Evolutionary conservation across 1,140 invertebrate genomes (phyloP), one percentile per base, ranked within the genome.

Genomic region (Meloidogyne hapla): DNA sequence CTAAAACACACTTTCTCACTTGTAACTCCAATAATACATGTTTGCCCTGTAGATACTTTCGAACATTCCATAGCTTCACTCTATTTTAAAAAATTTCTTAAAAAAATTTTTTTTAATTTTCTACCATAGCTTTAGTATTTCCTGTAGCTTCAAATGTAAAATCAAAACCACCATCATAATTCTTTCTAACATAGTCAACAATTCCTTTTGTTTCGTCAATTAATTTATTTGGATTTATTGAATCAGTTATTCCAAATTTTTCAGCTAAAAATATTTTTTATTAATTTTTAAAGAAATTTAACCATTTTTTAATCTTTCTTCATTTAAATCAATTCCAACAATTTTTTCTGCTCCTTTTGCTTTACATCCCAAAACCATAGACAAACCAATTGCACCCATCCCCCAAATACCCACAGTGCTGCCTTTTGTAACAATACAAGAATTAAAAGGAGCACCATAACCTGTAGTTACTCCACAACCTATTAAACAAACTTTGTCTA

Each of bases 101-200:
- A 95, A 99, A 99, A 5, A 95, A 98, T 85, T 93, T 99, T 88
- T 99, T 96, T 84, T 94, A 88, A 81, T 95, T 94, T 26, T 95
- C 89, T 5, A 99, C 88, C 89, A 99, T 99, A 5, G 93, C 94
- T 66, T 92, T 89, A 0, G 97, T 93, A 90, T 98, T 99, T 74
- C 96, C 96, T 87, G 98, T 93, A 88, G 96, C 99, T 89, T 99
- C 96, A 89, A 99, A 99, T 4, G 95, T 98, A 85, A 93, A 99
- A 89, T 99, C 96, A 67, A 95, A 90, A 28, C 96, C 96, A 73
- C 96, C 96, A 90, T 98, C 94, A 15, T 94, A 97, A 84, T 94
- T 88, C 82, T 95, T 94, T 28, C 95, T 90, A 5, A 99, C 88
- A 26, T 94, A 92, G 8, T 56, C 48, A 56, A 56, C 48, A 56